Evolutionary conservation across 2,113 vertebrate genomes (phyloP), one percentile per base, ranked within the genome.

Genomic region (Vidua macroura): DNA sequence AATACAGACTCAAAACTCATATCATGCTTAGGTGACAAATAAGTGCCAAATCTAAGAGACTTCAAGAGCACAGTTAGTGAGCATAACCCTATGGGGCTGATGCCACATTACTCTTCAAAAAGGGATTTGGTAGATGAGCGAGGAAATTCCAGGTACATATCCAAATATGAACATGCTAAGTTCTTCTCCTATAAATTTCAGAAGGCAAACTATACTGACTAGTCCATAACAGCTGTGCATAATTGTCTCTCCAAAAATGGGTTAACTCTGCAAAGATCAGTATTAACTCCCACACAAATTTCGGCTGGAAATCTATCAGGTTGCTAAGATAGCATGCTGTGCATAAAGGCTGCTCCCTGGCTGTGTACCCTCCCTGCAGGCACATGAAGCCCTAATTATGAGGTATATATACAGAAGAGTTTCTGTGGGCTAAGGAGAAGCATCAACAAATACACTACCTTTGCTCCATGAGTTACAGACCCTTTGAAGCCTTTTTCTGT

Each of bases 291-390:
- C 95, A 95, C 92, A 93, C 91, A 93, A 59, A 85, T 90, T 95
- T 94, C 91, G 96, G 85, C 83, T 96, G 94, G 92, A 96, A 96
- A 80, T 89, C 83, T 93, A 68, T 95, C 94, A 87, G 88, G 93
- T 96, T 97, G 93, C 96, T 86, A 95, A 90, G 96, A 96, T 66
- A 96, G 83, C 94, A 76, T 79, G 83, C 92, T 95, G 91, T 85
- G 93, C 88, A 91, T 62, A 87, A 96, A 96, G 85, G 78, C 81
- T 92, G 88, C 83, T 96, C 92, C 73, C 92, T 92, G 82, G 64
- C 83, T 90, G 56, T 39, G 72, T 49, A 95, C 51, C 73, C 78
- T 95, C 92, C 92, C 81, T 0, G 6, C 64, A 88, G 91, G 90
- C 88, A 91, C 90, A 95, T 1, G 83, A 90, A 95, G 75, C 70